A percentile compares a stretch with the other conserved stretches of the same genome.
These are phyloP conservation scores for Trachelipus rathkii DNA, from an alignment of 1,140 invertebrate genomes.

Conservation along the genomic window DNA sequence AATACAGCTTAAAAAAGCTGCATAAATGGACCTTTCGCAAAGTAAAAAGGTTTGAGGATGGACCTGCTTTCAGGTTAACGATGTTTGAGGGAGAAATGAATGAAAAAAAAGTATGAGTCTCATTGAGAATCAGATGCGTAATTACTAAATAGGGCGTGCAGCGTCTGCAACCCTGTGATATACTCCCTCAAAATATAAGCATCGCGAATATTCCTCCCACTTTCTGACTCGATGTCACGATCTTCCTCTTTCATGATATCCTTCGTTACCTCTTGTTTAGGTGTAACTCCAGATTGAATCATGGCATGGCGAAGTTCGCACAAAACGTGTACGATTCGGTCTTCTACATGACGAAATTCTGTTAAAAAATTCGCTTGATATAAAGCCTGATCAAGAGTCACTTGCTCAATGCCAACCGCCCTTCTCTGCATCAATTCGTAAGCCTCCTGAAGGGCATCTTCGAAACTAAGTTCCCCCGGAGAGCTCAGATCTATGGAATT, in stretches of 20 bases:
- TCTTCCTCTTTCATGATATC: conserved; percentile 58
- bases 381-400: conserved; percentile 60
- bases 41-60: neutral
- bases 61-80: neutral
- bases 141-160: conserved; percentile 57
- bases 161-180: conserved; percentile 60
- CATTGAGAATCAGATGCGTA: conserved; percentile 38
- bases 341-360: conserved; percentile 58
- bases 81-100: neutral
- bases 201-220: conserved; percentile 57
- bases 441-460: conserved; percentile 55
- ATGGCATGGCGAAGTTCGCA: conserved; percentile 58
- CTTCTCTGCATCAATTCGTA: conserved; percentile 63
- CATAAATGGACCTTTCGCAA: neutral
- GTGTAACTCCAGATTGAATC: conserved; percentile 54
- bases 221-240: conserved; percentile 51
- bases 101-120: neutral
- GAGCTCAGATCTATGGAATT: neutral
- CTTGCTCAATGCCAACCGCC: conserved; percentile 64
- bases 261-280: conserved; percentile 54
- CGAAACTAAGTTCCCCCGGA: conserved; percentile 19
- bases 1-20: neutral
- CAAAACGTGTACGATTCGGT: conserved; percentile 58
- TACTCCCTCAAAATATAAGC: conserved; percentile 65
- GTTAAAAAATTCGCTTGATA: conserved; percentile 54